A percentile compares a stretch with the other conserved stretches of the same genome.
Evolutionary conservation across 2,888 invertebrate species (phyloP).

Genomic region (Eupithecia subfuscata): DNA sequence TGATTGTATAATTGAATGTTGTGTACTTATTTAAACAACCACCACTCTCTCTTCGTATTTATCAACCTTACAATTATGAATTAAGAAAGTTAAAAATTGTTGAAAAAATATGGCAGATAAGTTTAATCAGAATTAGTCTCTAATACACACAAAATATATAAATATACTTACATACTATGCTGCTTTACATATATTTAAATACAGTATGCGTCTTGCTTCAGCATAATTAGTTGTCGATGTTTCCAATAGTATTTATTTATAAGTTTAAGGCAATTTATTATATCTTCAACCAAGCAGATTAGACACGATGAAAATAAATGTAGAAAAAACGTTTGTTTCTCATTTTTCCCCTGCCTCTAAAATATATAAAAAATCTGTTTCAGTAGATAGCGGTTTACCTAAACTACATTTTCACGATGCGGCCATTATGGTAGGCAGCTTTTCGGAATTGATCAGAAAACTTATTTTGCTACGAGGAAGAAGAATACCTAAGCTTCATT

Average conservation of each 20-base stretch:
- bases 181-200: too few species aligned
- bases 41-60: not conserved
- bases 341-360: not conserved
- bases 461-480: not conserved
- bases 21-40: not conserved
- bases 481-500: not conserved
- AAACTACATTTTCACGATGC: not conserved
- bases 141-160: not conserved
- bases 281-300: slow-evolving; percentile 11
- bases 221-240: slow-evolving; percentile 14
- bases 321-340: slow-evolving; percentile 32
- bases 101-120: not conserved
- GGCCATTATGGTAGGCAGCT: not conserved
- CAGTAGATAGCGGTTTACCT: not conserved
- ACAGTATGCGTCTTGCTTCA: not conserved
- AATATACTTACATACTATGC: too few species aligned
- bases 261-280: not conserved
- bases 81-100: not conserved
- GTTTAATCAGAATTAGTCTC: not conserved
- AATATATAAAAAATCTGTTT: not conserved
- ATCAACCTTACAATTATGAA: not conserved
- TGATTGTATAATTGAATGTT: not conserved
- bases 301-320: slow-evolving; percentile 22
- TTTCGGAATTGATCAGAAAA: not conserved
- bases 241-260: slow-evolving; percentile 13